Base-by-base conservation (phyloP, 2,113 vertebrate species). In the Microcebus lehilahytsara region DNA sequence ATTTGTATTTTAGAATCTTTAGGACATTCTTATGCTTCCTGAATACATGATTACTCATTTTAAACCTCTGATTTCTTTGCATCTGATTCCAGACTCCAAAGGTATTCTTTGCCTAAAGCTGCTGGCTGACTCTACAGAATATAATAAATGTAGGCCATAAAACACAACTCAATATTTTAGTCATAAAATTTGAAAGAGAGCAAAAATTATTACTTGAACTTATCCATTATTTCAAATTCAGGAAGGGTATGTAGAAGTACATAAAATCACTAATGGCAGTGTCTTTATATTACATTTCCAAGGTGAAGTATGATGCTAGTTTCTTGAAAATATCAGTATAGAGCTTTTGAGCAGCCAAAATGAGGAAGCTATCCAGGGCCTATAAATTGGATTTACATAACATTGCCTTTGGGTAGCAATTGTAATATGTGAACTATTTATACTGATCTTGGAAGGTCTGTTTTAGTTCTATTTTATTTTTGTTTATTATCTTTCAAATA, bases 111-210 rank as follows among this genome's bases (percentile, higher is more conserved):
- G 78, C 96, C 95, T 96, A 87, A 81, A 93, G 95, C 96, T 77
- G 64, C 77, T 93, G 60, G 67, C 89, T 85, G 34, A 91, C 91
- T 95, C 66, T 77, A 89, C 85, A 92, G 89, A 96, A 93, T 92
- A 81, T 95, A 93, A 92, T 95, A 94, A 96, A 90, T 91, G 67
- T 85, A 93, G 60, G 60, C 72, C 53, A 87, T 96, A 98, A 98
- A 97, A 95, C 46, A 87, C 86, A 91, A 83, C 93, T 98, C 96
- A 96, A 97, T 98, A 96, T 93, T 97, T 97, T 92, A 97, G 95
- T 96, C 89, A 96, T 96, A 96, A 98, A 97, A 97, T 85, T 95
- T 97, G 95, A 96, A 97, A 97, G 95, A 95, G 84, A 89, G 79
- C 78, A 96, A 89, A 97, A 96, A 78, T 96, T 97, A 93, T 93